Conservation (phyloP, 1,140 invertebrate species). For the Ganaspis sp. region DNA sequence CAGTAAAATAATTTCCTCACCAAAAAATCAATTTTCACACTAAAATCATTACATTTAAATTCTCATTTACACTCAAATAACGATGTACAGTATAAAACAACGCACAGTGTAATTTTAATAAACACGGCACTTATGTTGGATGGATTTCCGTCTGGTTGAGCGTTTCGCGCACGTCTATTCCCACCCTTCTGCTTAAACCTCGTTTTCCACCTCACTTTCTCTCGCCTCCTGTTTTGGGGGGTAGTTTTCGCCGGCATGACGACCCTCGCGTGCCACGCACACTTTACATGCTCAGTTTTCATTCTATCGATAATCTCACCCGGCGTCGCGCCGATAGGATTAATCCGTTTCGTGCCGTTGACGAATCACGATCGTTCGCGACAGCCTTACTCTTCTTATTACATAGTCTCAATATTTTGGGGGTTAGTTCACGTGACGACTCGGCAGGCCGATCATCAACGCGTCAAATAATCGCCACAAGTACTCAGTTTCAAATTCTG, state of each 20-base stretch:
- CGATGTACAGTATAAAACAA: too few relatives aligned
- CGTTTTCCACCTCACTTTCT: constrained; percentile 26
- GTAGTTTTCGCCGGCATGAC: constrained; percentile 34
- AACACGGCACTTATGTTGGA: neutral
- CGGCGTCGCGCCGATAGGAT: constrained; percentile 24
- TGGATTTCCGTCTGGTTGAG: neutral
- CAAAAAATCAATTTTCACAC: too few relatives aligned
- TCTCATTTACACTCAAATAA: too few relatives aligned
- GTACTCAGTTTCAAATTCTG: neutral
- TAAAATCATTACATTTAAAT: too few relatives aligned
- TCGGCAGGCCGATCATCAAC: constrained; percentile 2
- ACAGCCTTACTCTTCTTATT: neutral
- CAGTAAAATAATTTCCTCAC: too few relatives aligned
- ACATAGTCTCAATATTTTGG: constrained; percentile 6
- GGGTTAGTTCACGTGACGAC: constrained; percentile 28
- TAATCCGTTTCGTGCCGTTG: constrained; percentile 26
- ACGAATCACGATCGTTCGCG: constrained; percentile 26
- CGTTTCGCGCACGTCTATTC: constrained; percentile 29
- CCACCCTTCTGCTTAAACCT: neutral
- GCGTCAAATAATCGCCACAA: neutral
- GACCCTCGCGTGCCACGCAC: constrained; percentile 21
- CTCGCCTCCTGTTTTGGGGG: constrained; percentile 31
- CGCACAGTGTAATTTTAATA: too few relatives aligned
- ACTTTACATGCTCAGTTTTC: constrained; percentile 25
- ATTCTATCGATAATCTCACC: constrained; percentile 28